Evolutionary conservation across 2,113 vertebrate species (phyloP).

Genomic region (Notarius quadriscutis): DNA sequence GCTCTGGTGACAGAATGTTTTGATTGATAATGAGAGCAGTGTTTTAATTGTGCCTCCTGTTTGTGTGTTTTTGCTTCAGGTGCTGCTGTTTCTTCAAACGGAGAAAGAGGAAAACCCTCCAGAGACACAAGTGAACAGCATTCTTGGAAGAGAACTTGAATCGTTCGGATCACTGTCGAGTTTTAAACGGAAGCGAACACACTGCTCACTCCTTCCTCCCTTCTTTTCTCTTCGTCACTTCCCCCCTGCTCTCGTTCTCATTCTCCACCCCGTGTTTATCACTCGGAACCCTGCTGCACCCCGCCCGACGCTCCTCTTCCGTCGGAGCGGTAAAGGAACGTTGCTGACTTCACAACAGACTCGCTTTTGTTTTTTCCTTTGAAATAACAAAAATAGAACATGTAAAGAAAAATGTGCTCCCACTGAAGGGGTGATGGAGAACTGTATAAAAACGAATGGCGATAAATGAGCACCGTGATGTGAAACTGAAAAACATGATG

Average conservation of each 20-base stretch:
- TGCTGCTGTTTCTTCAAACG: constrained; percentile 99
- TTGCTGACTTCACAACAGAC: constrained; percentile 72
- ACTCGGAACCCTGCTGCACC: constrained; percentile 33
- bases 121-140: constrained; percentile 88
- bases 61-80: constrained; percentile 64
- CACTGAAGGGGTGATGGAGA: constrained; percentile 53
- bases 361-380: constrained; percentile 48
- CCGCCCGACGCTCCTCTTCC: constrained; percentile 58
- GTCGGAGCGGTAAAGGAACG: constrained; percentile 63
- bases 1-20: background rate
- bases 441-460: constrained; percentile 69
- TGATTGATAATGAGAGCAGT: background rate
- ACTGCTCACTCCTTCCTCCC: constrained; percentile 49
- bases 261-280: constrained; percentile 35
- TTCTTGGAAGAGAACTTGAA: constrained; percentile 70
- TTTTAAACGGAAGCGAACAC: constrained; percentile 78
- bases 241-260: constrained; percentile 28
- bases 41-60: background rate
- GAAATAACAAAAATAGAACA: constrained; percentile 55
- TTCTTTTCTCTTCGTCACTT: constrained; percentile 32
- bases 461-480: constrained; percentile 68
- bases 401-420: constrained; percentile 47
- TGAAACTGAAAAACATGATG: constrained; percentile 68
- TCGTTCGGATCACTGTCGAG: constrained; percentile 77
- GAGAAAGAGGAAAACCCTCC: constrained; percentile 95